phyloP scores from a whole-genome alignment of 2,888 invertebrate genomes.

The Arenicola marina region DNA sequence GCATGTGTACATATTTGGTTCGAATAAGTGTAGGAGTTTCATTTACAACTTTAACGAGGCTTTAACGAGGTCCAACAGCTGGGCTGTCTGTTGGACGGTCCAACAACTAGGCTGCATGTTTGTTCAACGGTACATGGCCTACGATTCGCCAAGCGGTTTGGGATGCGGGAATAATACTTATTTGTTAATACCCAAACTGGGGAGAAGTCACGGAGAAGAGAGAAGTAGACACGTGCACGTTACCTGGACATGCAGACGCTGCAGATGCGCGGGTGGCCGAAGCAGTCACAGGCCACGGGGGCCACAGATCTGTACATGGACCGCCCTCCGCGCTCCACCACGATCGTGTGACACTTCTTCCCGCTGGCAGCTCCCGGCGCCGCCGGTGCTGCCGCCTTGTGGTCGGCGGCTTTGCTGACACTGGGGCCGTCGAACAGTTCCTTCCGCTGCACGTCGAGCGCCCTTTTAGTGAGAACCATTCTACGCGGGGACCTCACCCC shows the following conservation, averaged over 20 bases:
- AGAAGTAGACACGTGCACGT: too few species aligned
- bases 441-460: conserved; percentile 24
- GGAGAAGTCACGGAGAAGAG: too few species aligned
- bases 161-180: too few species aligned
- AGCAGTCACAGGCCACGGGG: conserved; percentile 68
- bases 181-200: too few species aligned
- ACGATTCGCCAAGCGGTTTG: too few species aligned
- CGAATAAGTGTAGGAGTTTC: too few species aligned
- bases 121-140: too few species aligned
- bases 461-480: conserved; percentile 42
- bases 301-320: conserved; percentile 14
- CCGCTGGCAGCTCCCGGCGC: background rate
- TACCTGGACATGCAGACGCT: conserved; percentile 69
- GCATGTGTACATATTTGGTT: too few species aligned
- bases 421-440: background rate
- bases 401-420: background rate
- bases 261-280: conserved; percentile 72
- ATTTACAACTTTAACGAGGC: too few species aligned
- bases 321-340: conserved; percentile 2
- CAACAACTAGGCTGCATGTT: too few species aligned
- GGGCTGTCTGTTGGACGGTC: too few species aligned
- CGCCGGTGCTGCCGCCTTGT: background rate
- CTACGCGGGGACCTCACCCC: conserved; percentile 49
- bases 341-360: background rate
- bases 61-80: too few species aligned